Percentiles rank a stretch among this genome's conserved stretches.
These are phyloP conservation scores for Cryptocephalus primarius DNA, from an alignment of 2,888 invertebrate genomes.

Conservation along the genomic window DNA sequence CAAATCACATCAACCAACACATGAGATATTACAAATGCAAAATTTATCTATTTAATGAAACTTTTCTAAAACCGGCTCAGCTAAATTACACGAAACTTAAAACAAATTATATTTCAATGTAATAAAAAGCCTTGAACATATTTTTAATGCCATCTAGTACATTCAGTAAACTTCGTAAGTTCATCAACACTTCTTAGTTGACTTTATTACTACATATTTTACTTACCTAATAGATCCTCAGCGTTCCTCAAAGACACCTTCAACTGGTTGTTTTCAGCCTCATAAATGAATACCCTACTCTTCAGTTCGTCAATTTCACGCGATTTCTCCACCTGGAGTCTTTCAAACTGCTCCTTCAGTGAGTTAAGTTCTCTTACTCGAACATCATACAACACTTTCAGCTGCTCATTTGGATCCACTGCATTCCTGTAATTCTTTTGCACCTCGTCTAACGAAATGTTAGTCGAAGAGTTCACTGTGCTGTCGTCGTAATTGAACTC, in stretches of 20 bases:
- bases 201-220: too few species aligned
- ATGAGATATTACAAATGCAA: too few species aligned
- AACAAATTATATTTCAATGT: too few species aligned
- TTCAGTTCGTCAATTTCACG: constrained; percentile 21
- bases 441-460: constrained; percentile 19
- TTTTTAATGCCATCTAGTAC: too few species aligned
- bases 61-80: too few species aligned
- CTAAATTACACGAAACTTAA: too few species aligned
- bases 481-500: constrained; percentile 54
- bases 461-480: constrained; percentile 26
- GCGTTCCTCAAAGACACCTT: constrained; percentile 22
- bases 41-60: too few species aligned
- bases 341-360: constrained; percentile 20
- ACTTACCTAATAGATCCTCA: constrained; percentile 22
- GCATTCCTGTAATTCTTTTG: constrained; percentile 20
- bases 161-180: too few species aligned
- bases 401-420: constrained; percentile 28
- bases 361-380: constrained; percentile 30
- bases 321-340: constrained; percentile 14
- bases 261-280: constrained; percentile 24
- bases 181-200: too few species aligned
- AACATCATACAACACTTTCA: constrained; percentile 36
- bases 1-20: too few species aligned
- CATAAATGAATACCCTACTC: constrained; percentile 19
- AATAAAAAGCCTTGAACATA: too few species aligned